These are phyloP conservation scores for Trichechus manatus DNA, from an alignment of 2,113 vertebrate species.

Conservation along the genomic window DNA sequence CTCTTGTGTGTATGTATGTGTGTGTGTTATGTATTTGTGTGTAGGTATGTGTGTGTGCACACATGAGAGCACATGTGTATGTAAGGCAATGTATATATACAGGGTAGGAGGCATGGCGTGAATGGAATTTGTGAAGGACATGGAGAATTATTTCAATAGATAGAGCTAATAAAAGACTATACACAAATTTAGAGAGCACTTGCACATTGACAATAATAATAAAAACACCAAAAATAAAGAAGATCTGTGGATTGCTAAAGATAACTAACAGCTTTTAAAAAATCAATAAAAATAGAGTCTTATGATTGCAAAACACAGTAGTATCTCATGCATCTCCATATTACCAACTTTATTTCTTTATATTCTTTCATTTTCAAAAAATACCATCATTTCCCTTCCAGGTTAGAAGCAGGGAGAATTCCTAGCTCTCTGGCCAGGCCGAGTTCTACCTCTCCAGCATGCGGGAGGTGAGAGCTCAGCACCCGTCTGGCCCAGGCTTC, in stretches of 20 bases:
- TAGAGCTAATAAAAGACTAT: background rate
- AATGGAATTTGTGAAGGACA: background rate
- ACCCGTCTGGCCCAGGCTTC: background rate
- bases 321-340: background rate
- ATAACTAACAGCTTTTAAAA: background rate
- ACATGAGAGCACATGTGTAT: fast-evolving
- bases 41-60: background rate
- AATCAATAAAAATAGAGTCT: background rate
- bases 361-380: background rate
- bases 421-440: background rate
- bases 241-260: slow-evolving; percentile 2
- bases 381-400: background rate
- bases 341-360: background rate
- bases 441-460: background rate
- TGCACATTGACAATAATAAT: background rate
- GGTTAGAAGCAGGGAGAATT: background rate
- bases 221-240: background rate
- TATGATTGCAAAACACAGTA: background rate
- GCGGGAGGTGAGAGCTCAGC: background rate
- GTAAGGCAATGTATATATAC: fast-evolving
- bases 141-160: background rate
- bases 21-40: background rate
- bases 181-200: background rate
- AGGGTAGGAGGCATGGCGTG: background rate
- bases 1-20: background rate